A percentile compares a stretch with the other conserved stretches of the same genome.
Evolutionary conservation across 1,140 invertebrate species (phyloP).

Genomic region (Trypoxylus dichotomus): DNA sequence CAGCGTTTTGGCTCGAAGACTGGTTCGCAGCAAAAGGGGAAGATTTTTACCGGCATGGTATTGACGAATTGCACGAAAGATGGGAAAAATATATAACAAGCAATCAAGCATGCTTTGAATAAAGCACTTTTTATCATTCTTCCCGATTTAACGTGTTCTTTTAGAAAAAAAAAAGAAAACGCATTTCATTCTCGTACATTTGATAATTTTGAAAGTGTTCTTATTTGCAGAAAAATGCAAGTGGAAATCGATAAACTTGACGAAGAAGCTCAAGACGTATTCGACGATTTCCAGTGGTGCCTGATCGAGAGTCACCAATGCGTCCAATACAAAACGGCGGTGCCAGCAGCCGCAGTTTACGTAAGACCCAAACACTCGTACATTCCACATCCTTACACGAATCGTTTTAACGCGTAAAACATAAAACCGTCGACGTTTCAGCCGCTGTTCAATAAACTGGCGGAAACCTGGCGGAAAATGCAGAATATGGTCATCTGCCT

Average conservation of each 20-base stretch:
- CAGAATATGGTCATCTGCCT: slow-evolving; percentile 66
- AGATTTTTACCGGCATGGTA: too few species aligned
- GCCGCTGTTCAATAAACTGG: slow-evolving; percentile 66
- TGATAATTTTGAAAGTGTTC: not conserved
- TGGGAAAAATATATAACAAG: too few species aligned
- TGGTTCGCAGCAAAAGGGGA: too few species aligned
- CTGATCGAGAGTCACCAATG: slow-evolving; percentile 60
- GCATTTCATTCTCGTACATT: too few species aligned
- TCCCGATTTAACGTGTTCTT: too few species aligned
- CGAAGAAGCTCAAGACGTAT: slow-evolving; percentile 52
- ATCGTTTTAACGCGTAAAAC: too few species aligned
- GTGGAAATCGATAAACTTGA: slow-evolving; percentile 58
- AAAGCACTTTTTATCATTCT: too few species aligned
- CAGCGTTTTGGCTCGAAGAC: too few species aligned
- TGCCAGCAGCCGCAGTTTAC: slow-evolving; percentile 65
- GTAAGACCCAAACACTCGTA: slow-evolving; percentile 55
- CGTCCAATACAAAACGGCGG: slow-evolving; percentile 62
- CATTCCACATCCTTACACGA: not conserved
- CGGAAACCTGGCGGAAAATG: slow-evolving; percentile 63
- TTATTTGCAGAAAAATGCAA: slow-evolving; percentile 58
- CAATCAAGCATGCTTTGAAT: too few species aligned
- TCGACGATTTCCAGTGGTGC: slow-evolving; percentile 53
- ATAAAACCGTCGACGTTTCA: slow-evolving; percentile 46
- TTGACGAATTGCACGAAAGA: too few species aligned
- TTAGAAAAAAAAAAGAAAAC: too few species aligned